phyloP scores from a whole-genome alignment of 2,888 invertebrate genomes.

The Oegoconia quadripuncta region DNA sequence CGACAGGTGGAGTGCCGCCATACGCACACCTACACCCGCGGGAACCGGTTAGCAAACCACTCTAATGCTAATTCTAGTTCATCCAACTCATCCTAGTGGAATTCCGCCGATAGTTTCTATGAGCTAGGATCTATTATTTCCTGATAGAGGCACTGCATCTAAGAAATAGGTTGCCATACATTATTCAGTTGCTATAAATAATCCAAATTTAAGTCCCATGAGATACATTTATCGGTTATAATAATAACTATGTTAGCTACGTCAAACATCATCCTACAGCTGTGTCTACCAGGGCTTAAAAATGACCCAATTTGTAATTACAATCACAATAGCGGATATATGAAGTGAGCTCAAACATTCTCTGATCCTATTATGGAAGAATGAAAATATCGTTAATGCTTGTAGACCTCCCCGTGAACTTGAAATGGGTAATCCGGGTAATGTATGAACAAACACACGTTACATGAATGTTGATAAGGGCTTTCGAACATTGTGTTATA shows the following conservation, averaged over 20 bases:
- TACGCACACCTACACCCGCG: background rate
- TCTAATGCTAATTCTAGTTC: background rate
- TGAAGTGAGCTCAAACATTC: background rate
- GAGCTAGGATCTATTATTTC: too few species aligned
- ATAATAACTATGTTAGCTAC: too few species aligned
- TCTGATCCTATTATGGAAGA: background rate
- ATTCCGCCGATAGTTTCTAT: constrained; percentile 19
- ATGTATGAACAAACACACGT: constrained; percentile 21
- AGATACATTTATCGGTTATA: too few species aligned
- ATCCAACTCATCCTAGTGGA: constrained; percentile 21
- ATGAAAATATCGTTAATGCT: constrained; percentile 1
- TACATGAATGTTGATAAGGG: constrained; percentile 16
- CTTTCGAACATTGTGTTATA: constrained; percentile 7
- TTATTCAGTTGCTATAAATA: too few species aligned
- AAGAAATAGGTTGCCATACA: too few species aligned
- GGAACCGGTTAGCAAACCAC: background rate
- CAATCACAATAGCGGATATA: constrained; percentile 1
- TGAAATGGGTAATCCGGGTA: constrained; percentile 20
- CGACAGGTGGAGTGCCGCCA: constrained; percentile 29
- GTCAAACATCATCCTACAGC: too few species aligned
- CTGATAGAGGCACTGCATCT: too few species aligned
- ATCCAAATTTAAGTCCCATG: background rate
- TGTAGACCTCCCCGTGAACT: constrained; percentile 16
- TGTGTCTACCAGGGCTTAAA: background rate
- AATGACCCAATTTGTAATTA: background rate